Conservation (phyloP, 2,888 invertebrate species). For the Lypha dubia region DNA sequence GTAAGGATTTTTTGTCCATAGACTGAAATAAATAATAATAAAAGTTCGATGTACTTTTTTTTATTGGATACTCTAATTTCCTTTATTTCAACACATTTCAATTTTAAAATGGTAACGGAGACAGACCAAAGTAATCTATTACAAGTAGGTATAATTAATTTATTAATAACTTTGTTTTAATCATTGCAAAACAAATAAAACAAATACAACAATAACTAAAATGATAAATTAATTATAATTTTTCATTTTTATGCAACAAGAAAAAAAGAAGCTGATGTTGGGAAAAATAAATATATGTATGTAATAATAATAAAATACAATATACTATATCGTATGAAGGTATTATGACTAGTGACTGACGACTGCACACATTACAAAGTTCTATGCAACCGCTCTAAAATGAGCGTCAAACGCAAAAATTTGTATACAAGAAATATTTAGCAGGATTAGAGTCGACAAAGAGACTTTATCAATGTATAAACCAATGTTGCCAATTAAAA, state of each 20-base stretch:
- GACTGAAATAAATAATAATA: too few species aligned
- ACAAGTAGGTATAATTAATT: neutral
- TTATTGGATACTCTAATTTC: neutral
- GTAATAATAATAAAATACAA: constrained; percentile 11
- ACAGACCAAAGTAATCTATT: constrained; percentile 16
- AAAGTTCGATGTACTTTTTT: constrained; percentile 9
- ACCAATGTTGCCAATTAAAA: constrained; percentile 15
- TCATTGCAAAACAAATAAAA: constrained; percentile 4
- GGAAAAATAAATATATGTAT: neutral
- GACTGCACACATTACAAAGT: constrained; percentile 44
- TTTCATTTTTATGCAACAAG: constrained; percentile 7
- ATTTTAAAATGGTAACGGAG: neutral
- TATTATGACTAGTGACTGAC: constrained; percentile 32
- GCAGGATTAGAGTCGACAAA: constrained; percentile 11
- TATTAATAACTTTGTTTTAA: constrained; percentile 36
- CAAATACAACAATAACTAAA: constrained; percentile 3
- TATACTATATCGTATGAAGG: neutral
- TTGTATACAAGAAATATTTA: constrained; percentile 16
- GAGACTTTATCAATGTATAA: constrained; percentile 43
- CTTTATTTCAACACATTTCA: constrained; percentile 1
- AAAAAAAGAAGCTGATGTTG: constrained; percentile 41
- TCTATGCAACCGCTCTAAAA: constrained; percentile 40
- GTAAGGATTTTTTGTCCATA: too few species aligned
- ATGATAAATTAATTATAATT: constrained; percentile 31
- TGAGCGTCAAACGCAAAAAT: constrained; percentile 42